Conservation (phyloP, 2,888 invertebrate genomes). For the Helobdella robusta region DNA sequence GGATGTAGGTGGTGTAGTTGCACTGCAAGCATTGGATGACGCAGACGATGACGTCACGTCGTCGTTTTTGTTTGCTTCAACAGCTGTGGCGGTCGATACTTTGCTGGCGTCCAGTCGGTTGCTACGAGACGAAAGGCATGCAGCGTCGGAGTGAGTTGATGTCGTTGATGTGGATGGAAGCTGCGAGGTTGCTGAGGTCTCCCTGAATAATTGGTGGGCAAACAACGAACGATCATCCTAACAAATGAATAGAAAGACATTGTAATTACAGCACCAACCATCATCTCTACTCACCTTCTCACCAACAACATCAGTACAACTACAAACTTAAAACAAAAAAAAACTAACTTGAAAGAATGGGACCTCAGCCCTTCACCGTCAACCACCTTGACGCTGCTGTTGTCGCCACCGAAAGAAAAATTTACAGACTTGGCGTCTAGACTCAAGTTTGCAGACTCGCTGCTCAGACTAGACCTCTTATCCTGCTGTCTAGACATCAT, state of each 20-base stretch:
- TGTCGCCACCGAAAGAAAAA: conserved; percentile 55
- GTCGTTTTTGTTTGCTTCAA: neutral
- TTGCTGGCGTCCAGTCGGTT: too few species aligned
- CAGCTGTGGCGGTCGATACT: neutral
- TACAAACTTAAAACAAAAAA: neutral
- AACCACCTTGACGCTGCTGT: conserved; percentile 58
- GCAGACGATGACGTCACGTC: neutral
- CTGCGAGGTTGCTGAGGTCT: too few species aligned
- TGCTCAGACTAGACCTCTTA: conserved; percentile 60
- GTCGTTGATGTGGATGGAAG: too few species aligned
- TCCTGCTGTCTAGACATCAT: conserved; percentile 29
- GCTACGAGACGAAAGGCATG: too few species aligned
- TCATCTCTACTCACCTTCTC: too few species aligned
- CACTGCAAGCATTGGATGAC: neutral
- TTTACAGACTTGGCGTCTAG: conserved; percentile 60
- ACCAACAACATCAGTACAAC: neutral
- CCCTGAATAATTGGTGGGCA: too few species aligned
- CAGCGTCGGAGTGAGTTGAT: too few species aligned
- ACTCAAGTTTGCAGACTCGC: conserved; percentile 57
- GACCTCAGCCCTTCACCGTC: conserved; percentile 54
- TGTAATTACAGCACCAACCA: too few species aligned
- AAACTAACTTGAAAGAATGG: conserved; percentile 29
- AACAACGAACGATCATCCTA: too few species aligned
- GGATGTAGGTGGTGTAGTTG: conserved; percentile 24
- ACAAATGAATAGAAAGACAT: too few species aligned